Evolutionary conservation across 2,888 invertebrate species (phyloP).

Genomic region (Latrodectus elegans): DNA sequence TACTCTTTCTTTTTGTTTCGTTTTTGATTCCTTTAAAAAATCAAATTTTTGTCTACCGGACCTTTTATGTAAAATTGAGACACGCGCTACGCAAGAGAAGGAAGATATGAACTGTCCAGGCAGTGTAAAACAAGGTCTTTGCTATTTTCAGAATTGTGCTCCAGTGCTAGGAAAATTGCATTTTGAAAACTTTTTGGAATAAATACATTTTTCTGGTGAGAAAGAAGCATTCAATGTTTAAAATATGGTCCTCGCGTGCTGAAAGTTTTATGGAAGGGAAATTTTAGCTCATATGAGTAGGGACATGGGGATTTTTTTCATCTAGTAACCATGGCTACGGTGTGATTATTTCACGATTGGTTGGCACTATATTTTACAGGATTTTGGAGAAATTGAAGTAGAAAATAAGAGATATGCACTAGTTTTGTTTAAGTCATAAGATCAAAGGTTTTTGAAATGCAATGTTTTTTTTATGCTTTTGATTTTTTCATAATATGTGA

Average conservation of each 20-base stretch:
- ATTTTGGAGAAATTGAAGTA: neutral
- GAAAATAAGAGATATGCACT: neutral
- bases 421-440: neutral
- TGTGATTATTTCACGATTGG: conserved; percentile 49
- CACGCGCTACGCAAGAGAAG: neutral
- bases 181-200: conserved; percentile 43
- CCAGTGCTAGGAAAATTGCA: conserved; percentile 40
- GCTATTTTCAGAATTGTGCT: conserved; percentile 8
- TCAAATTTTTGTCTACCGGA: too few species aligned
- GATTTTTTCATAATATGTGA: neutral
- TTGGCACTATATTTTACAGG: conserved; percentile 6
- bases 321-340: conserved; percentile 22
- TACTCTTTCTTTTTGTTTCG: too few species aligned
- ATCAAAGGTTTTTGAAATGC: neutral
- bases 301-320: neutral
- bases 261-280: conserved; percentile 25
- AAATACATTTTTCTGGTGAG: conserved; percentile 17
- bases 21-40: too few species aligned
- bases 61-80: too few species aligned
- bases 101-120: neutral
- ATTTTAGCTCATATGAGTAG: neutral
- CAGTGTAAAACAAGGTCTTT: conserved; percentile 18
- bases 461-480: neutral
- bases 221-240: conserved; percentile 22
- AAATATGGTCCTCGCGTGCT: conserved; percentile 48